Base-by-base conservation (phyloP, 2,797 vertebrate species). In the Macropodus opercularis region DNA sequence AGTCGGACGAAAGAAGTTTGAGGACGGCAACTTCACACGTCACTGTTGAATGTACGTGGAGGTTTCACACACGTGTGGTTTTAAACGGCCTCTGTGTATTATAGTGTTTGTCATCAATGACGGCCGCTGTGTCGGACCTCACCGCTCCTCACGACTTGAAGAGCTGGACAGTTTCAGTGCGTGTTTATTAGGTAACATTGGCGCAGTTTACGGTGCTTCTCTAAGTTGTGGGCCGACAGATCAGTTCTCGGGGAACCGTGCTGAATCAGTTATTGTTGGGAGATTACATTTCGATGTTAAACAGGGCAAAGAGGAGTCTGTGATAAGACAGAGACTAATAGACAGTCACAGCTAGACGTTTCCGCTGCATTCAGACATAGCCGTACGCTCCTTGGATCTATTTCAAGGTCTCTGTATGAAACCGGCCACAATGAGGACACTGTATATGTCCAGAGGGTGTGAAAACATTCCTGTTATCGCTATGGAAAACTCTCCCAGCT, bases 391-490 rank as follows among this genome's bases (percentile, higher is more conserved):
- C 53, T 63, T 61, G 68, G 79, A 75, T 39, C 35, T 23, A 19
- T 47, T 58, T 55, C 69, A 74, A 73, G 22, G 63, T 84, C 66
- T 68, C 48, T 66, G 64, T 54, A 56, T 79, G 77, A 77, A 71
- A 56, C 47, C 19, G 36, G 52, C 70, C 65, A 75, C 85, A 84
- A 63, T 68, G 63, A 75, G 69, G 43, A 79, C 74, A 75, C 70
- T 75, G 75, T 73, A 80, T 76, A 72, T 72, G 72, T 83, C 66
- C 76, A 64, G 62, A 72, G 79, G 74, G 86, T 89, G 84, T 85
- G 87, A 91, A 91, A 90, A 91, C 87, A 88, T 89, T 91, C 85
- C 87, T 88, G 83, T 85, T 89, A 84, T 90, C 81, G 65, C 81
- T 63, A 49, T 85, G 81, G 87, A 92, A 91, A 90, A 89, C 82